Evolutionary conservation across 2,888 invertebrate species (phyloP).

Genomic region (Folsomia candida): DNA sequence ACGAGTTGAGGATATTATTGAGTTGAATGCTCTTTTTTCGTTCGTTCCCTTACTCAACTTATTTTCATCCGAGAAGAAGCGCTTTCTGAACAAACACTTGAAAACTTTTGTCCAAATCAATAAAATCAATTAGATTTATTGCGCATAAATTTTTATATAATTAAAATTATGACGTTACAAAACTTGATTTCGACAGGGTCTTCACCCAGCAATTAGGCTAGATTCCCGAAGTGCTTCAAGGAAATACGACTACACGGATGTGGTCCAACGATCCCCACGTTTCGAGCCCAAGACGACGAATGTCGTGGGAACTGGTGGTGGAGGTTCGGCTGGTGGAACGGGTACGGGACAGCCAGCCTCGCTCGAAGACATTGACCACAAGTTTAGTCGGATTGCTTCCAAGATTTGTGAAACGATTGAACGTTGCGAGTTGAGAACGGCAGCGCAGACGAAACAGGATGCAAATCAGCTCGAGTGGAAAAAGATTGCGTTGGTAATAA

Average conservation of each 20-base stretch:
- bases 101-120: no score
- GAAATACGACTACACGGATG: conserved; percentile 53
- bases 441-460: conserved; percentile 75
- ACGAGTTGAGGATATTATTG: no score
- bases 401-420: conserved; percentile 74
- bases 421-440: conserved; percentile 72
- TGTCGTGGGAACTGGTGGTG: neutral
- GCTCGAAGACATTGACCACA: conserved; percentile 61
- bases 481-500: conserved; percentile 76
- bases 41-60: no score
- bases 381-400: conserved; percentile 66
- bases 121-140: no score
- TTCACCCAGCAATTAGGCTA: conserved; percentile 64
- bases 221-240: conserved; percentile 60
- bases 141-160: no score
- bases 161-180: no score
- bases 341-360: conserved; percentile 1
- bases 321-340: neutral
- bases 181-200: conserved; percentile 51
- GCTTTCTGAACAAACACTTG: no score
- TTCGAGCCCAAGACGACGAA: conserved; percentile 53
- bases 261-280: conserved; percentile 57
- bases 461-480: conserved; percentile 82
- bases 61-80: no score
- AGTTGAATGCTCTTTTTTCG: no score